Percentiles rank a stretch among this genome's conserved stretches.
Conservation (phyloP, 2,113 vertebrate genomes). For the Peromyscus maniculatus region DNA sequence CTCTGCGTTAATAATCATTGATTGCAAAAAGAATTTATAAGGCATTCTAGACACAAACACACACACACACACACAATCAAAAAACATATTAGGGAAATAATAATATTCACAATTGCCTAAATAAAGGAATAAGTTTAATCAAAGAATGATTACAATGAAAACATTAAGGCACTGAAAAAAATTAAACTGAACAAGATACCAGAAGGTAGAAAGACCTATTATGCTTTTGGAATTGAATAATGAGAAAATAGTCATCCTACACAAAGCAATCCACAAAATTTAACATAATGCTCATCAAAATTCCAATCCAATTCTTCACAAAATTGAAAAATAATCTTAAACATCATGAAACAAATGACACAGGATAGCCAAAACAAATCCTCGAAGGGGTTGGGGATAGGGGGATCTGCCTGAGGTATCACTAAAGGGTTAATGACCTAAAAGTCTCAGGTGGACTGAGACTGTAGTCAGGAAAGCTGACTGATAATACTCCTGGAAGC, state of each 20-base stretch:
- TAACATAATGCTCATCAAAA: background rate
- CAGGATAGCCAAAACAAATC: background rate
- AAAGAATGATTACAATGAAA: background rate
- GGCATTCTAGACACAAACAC: background rate
- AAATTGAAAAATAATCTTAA: background rate
- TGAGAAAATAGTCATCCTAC: background rate
- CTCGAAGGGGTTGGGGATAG: rapidly evolving
- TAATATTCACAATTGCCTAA: background rate
- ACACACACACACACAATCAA: background rate
- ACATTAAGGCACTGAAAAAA: background rate
- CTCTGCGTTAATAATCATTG: background rate
- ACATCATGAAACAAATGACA: background rate
- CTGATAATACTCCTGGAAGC: background rate
- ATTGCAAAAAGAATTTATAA: background rate
- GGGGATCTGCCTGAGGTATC: background rate
- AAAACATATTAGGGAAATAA: background rate
- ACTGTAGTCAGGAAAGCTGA: background rate
- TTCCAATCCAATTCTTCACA: background rate
- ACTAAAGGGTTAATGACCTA: background rate
- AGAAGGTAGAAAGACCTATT: background rate
- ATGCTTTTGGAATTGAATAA: background rate
- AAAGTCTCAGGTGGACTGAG: background rate
- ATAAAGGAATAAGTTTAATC: background rate
- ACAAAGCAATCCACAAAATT: background rate
- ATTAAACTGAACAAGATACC: background rate